Conservation (phyloP, 2,888 invertebrate species). For the Limnephilus auricula region DNA sequence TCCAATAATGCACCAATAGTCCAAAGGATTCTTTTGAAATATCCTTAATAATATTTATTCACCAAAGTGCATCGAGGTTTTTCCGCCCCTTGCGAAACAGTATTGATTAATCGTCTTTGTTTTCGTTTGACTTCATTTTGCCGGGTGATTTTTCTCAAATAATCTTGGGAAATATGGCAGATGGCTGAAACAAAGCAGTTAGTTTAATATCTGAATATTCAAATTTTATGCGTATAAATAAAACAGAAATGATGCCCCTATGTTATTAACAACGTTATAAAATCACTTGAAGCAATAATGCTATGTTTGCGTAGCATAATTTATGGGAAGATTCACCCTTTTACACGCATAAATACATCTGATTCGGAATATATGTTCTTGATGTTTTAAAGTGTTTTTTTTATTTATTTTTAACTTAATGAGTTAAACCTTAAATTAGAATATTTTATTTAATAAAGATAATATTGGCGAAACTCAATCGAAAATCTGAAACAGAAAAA, state of each 20-base stretch:
- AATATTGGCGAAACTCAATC: too few relatives aligned
- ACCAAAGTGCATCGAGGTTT: background rate
- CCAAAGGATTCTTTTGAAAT: background rate
- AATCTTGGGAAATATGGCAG: slow-evolving; percentile 6
- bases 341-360: background rate
- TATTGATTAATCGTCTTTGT: slow-evolving; percentile 20
- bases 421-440: too few relatives aligned
- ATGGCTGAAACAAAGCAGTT: background rate
- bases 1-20: background rate
- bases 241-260: background rate
- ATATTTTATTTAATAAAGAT: too few relatives aligned
- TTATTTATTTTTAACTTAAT: too few relatives aligned
- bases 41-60: background rate
- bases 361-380: background rate
- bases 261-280: background rate
- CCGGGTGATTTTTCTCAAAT: background rate
- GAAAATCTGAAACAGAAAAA: too few relatives aligned
- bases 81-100: slow-evolving; percentile 8
- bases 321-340: background rate
- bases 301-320: background rate
- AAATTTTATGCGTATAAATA: background rate
- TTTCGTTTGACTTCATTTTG: slow-evolving; percentile 7
- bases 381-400: too few relatives aligned
- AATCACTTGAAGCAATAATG: background rate
- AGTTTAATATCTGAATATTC: background rate